Evolutionary conservation across 1,140 invertebrate genomes (phyloP), one percentile per base, ranked within the genome.

Genomic region (Drosophila bifasciata): DNA sequence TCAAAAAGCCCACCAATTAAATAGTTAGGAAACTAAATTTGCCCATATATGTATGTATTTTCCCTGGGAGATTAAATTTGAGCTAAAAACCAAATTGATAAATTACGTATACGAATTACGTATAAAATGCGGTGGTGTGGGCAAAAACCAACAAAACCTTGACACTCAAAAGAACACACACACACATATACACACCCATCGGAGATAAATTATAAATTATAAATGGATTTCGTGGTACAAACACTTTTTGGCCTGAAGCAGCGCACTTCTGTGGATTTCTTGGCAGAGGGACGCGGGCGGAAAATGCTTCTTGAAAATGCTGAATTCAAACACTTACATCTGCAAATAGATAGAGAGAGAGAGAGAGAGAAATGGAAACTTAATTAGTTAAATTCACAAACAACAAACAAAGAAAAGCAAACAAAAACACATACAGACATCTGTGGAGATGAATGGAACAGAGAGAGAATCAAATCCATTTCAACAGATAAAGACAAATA

Each of bases 351-450:
- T 28, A 49, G 32, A 57, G 48, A 52, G 15, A n/a, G n/a, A n/a
- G 19, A 58, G 44, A 69, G 62, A 72, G 41, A 66, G 46, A 76
- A 66, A 60, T 53, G 60, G 61, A 86, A 88, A 88, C 83, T 77
- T 86, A 86, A 85, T 85, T 85, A 86, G 81, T 86, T 71, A 58
- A 81, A 88, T 49, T 71, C 59, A 68, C 81, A 77, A 74, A 61
- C 73, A 81, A 77, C 69, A 80, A 61, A 53, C 58, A 74, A 63
- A 63, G 41, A 58, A 62, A 50, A 64, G 49, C 50, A 39, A 55
- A 71, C 17, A 39, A 46, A 66, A 53, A 25, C 32, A 60, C 32
- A 60, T 13, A 46, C 21, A 45, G 3, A 45, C 25, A 32, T 28
- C 23, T 53, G 11, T 36, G 32, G 40, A 32, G 17, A 63, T 66